Conservation (phyloP, 2,888 invertebrate species). For the Prenolepis imparis region DNA sequence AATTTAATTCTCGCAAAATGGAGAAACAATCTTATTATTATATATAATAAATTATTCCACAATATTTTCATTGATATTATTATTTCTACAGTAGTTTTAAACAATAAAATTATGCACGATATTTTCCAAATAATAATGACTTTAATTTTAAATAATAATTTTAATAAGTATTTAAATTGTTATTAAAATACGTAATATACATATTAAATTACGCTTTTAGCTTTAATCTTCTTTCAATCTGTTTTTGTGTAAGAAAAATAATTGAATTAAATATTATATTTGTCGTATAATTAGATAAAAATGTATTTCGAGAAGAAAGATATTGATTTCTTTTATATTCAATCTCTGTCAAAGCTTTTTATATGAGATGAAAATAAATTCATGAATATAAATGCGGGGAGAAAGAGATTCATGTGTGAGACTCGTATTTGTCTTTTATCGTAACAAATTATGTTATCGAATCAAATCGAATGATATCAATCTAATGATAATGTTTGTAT, state of each 20-base stretch:
- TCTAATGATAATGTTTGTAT: neutral
- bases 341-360: neutral
- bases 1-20: neutral
- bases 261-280: slow-evolving; percentile 3
- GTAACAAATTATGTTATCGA: neutral
- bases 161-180: neutral
- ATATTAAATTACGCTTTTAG: too few relatives aligned
- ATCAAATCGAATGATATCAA: neutral
- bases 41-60: neutral
- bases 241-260: neutral
- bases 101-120: neutral
- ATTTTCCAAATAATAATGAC: neutral
- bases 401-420: neutral
- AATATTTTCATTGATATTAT: neutral
- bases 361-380: neutral
- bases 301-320: neutral
- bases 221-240: neutral
- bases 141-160: too few relatives aligned
- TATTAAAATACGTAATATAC: neutral
- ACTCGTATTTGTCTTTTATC: neutral
- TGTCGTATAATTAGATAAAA: neutral
- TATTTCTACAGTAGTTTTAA: neutral
- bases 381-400: neutral
- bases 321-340: neutral
- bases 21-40: neutral